A percentile compares a stretch with the other conserved stretches of the same genome.
phyloP scores from a whole-genome alignment of 2,113 vertebrate species.

The Amphiprion percula region DNA sequence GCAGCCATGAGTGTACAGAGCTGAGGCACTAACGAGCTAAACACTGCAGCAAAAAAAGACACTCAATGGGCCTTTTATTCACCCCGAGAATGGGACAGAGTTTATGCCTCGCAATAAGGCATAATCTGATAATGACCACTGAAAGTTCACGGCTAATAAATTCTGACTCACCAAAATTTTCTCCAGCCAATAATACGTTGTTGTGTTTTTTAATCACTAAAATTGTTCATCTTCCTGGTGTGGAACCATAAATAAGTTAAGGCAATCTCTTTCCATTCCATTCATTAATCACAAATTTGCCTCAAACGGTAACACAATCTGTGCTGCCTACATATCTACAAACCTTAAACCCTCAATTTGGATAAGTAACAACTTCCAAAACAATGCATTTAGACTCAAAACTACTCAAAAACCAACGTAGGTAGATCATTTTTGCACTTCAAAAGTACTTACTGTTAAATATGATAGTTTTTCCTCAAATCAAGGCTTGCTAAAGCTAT shows the following conservation, averaged over 20 bases:
- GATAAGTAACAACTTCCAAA: too few species aligned
- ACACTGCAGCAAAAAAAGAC: conserved; percentile 39
- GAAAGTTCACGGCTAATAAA: conserved; percentile 25
- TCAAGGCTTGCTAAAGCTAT: too few species aligned
- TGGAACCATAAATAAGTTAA: too few species aligned
- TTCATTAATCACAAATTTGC: background rate
- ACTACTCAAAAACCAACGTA: background rate
- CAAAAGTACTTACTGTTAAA: too few species aligned
- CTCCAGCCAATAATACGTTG: too few species aligned
- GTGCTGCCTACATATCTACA: too few species aligned
- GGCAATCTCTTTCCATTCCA: background rate
- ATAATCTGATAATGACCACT: conserved; percentile 16
- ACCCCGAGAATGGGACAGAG: conserved; percentile 28
- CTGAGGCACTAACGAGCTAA: conserved; percentile 71
- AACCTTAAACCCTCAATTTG: too few species aligned
- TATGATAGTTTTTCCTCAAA: too few species aligned
- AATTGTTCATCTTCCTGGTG: too few species aligned
- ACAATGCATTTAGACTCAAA: background rate
- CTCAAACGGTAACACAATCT: background rate
- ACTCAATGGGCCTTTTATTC: conserved; percentile 68
- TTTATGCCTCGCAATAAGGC: conserved; percentile 3
- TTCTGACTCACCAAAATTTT: background rate
- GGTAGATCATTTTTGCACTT: too few species aligned
- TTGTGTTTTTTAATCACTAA: too few species aligned
- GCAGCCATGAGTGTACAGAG: conserved; percentile 11